Evolutionary conservation across 2,888 invertebrate genomes (phyloP), one percentile per base, ranked within the genome.

Genomic region (Microctonus hyperodae): DNA sequence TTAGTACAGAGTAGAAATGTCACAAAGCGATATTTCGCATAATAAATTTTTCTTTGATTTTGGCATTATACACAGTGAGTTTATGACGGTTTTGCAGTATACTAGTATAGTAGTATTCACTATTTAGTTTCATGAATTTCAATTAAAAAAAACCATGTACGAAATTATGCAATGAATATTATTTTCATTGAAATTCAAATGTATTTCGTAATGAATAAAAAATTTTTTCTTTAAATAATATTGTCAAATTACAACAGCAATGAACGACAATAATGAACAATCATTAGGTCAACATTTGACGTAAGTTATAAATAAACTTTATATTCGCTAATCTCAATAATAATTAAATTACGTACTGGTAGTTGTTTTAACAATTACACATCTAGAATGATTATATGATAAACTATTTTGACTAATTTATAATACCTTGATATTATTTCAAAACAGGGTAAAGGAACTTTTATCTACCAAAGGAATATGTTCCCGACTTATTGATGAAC

Each of bases 401-500:
- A 9, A 50, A 50, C 20, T 50, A 22, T 50, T 22, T 20, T 20
- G 2, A 50, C 23, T 20, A 20, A 60, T 58, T 20, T 7, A 5
- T 10, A 25, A 4, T 28, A 28, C 40, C 48, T 28, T 16, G 23
- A 51, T 31, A 16, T 0, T 28, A 9, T 22, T 7, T 28, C 13
- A 25, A 37, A 69, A 31, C 51, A 84, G 83, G 55, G 83, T 81
- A 3, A 69, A 74, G 28, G 78, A 81, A 68, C 72, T 84, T 6
- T 63, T 84, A 50, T 65, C 75, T 64, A 78, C 76, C n/a, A 80
- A 72, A 71, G 82, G 83, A 44, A 78, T 83, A 35, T 76, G 75
- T 57, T 73, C 66, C 55, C 66, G 69, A 64, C 75, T 78, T 6
- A 79, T 76, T 74, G 75, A 81, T 20, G 80, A 82, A 64, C 83